Conservation (phyloP, 1,140 invertebrate genomes). For the Caenorhabditis tropicalis region DNA sequence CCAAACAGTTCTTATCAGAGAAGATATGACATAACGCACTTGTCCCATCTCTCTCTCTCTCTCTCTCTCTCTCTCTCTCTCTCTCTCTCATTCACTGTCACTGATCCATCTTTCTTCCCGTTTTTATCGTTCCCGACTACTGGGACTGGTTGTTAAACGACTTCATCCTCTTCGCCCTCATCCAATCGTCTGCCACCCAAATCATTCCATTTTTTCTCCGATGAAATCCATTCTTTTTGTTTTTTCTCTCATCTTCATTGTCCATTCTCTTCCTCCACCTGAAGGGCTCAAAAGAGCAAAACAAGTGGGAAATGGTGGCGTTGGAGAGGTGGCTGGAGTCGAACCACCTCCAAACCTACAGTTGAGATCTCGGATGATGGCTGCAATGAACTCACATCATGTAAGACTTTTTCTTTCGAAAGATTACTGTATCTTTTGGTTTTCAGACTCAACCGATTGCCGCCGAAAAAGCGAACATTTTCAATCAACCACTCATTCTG, state of each 20-base stretch:
- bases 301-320: constrained; percentile 16
- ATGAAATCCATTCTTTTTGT: constrained; percentile 9
- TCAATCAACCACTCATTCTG: constrained; percentile 35
- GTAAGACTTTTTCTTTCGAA: neutral
- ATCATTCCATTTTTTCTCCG: too few relatives aligned
- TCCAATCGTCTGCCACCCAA: neutral
- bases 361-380: constrained; percentile 47
- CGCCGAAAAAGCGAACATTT: neutral
- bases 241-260: neutral
- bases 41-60: neutral
- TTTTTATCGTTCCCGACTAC: neutral
- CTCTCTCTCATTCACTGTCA: neutral
- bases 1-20: neutral
- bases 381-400: constrained; percentile 45
- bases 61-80: neutral
- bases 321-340: neutral
- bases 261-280: constrained; percentile 11
- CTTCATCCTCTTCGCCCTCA: neutral
- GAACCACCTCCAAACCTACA: constrained; percentile 32
- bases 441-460: constrained; percentile 7
- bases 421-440: neutral
- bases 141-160: neutral
- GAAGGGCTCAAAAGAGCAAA: constrained; percentile 39
- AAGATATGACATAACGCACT: constrained; percentile 15
- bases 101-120: neutral